Evolutionary conservation across 2,888 invertebrate genomes (phyloP).

Genomic region (Ormyrus pomaceus): DNA sequence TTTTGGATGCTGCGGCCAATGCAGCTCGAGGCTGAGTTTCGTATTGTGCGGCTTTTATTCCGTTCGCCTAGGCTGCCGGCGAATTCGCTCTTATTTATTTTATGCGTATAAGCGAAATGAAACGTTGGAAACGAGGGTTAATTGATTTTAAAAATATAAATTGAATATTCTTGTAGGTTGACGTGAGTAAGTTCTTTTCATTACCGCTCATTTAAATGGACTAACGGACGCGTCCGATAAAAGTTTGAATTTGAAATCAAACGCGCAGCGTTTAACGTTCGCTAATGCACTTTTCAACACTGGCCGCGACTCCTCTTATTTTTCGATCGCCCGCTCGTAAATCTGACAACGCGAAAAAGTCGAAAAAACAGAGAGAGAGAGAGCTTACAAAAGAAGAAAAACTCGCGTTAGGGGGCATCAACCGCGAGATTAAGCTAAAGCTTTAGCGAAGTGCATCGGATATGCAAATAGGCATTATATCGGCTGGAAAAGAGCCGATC

Average conservation of each 20-base stretch:
- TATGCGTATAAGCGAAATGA: too few relatives aligned
- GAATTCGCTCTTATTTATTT: too few relatives aligned
- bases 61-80: too few relatives aligned
- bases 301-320: conserved; percentile 29
- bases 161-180: not conserved
- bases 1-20: not conserved
- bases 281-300: conserved; percentile 50
- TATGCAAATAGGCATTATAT: conserved; percentile 45
- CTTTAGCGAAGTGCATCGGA: conserved; percentile 47
- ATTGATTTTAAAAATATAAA: too few relatives aligned
- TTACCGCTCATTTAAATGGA: conserved; percentile 1
- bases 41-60: not conserved
- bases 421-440: conserved; percentile 34
- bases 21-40: not conserved
- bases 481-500: conserved; percentile 43
- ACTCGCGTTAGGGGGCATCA: conserved; percentile 32
- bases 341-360: conserved; percentile 8
- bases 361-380: conserved; percentile 6
- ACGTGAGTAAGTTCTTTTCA: conserved; percentile 3
- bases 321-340: conserved; percentile 18
- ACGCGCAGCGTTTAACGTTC: conserved; percentile 8
- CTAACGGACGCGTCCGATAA: conserved; percentile 11
- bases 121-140: too few relatives aligned
- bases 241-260: conserved; percentile 15
- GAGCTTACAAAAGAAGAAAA: conserved; percentile 14